Percentiles rank a stretch among this genome's conserved stretches.
phyloP scores from a whole-genome alignment of 2,888 invertebrate genomes.

The Tachystola acroxantha region DNA sequence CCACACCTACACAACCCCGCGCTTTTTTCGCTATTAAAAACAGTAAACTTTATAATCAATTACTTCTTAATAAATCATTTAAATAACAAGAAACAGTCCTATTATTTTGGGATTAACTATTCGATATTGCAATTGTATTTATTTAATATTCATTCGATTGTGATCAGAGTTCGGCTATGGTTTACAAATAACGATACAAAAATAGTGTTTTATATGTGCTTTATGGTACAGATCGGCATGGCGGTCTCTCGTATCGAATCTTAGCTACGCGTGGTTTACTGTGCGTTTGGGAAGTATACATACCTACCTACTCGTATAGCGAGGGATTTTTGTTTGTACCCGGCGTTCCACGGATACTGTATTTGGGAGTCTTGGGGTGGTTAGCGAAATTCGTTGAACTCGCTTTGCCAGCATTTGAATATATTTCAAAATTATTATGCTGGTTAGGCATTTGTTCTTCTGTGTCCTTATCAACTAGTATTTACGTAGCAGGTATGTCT shows the following conservation, averaged over 20 bases:
- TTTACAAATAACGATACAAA: conserved; percentile 56
- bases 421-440: too few relatives aligned
- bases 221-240: conserved; percentile 53
- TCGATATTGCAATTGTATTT: neutral
- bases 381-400: neutral
- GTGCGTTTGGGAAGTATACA: conserved; percentile 26
- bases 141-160: conserved; percentile 10
- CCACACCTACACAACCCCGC: conserved; percentile 36
- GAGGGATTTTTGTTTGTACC: neutral
- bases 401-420: too few relatives aligned
- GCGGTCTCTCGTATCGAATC: conserved; percentile 39
- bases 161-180: conserved; percentile 25
- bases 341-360: neutral
- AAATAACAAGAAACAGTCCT: neutral
- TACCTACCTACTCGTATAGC: too few relatives aligned
- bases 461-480: too few relatives aligned
- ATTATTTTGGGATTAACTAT: neutral
- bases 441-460: too few relatives aligned
- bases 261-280: conserved; percentile 32
- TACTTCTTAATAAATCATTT: neutral
- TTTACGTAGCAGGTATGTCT: too few relatives aligned
- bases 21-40: conserved; percentile 30
- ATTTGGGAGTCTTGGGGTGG: neutral
- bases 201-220: conserved; percentile 65
- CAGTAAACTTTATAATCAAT: conserved; percentile 18